Percentiles rank a stretch among this genome's conserved stretches.
phyloP scores from a whole-genome alignment of 2,888 invertebrate species.

The Pheosia gnoma region DNA sequence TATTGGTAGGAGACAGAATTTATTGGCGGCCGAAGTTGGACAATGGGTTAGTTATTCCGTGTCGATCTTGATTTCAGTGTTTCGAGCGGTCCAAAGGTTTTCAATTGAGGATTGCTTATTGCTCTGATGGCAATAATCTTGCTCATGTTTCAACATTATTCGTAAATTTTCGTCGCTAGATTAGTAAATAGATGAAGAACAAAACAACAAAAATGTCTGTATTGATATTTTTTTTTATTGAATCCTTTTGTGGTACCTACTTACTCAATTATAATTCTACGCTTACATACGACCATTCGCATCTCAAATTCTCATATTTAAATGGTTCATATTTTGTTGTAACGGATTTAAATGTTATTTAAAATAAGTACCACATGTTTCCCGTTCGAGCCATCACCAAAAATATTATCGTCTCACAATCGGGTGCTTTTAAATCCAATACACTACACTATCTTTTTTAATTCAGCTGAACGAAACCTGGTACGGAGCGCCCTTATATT shows the following conservation, averaged over 20 bases:
- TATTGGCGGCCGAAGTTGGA: constrained; percentile 64
- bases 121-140: constrained; percentile 9
- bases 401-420: constrained; percentile 42
- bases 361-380: constrained; percentile 7
- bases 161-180: too few relatives aligned
- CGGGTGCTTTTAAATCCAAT: constrained; percentile 47
- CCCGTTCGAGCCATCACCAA: constrained; percentile 17
- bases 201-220: too few relatives aligned
- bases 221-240: too few relatives aligned
- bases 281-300: too few relatives aligned
- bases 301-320: background rate
- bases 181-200: too few relatives aligned
- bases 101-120: constrained; percentile 39
- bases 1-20: constrained; percentile 63
- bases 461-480: constrained; percentile 40
- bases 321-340: background rate
- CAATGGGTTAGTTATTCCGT: constrained; percentile 66
- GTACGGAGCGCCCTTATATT: constrained; percentile 14
- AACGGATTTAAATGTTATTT: background rate
- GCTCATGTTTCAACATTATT: too few relatives aligned
- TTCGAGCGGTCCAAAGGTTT: constrained; percentile 41
- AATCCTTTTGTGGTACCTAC: too few relatives aligned
- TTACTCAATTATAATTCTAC: too few relatives aligned
- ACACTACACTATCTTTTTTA: constrained; percentile 47
- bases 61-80: constrained; percentile 58